Evolutionary conservation across 1,140 invertebrate species (phyloP), one percentile per base, ranked within the genome.

Genomic region (Heterodera schachtii): DNA sequence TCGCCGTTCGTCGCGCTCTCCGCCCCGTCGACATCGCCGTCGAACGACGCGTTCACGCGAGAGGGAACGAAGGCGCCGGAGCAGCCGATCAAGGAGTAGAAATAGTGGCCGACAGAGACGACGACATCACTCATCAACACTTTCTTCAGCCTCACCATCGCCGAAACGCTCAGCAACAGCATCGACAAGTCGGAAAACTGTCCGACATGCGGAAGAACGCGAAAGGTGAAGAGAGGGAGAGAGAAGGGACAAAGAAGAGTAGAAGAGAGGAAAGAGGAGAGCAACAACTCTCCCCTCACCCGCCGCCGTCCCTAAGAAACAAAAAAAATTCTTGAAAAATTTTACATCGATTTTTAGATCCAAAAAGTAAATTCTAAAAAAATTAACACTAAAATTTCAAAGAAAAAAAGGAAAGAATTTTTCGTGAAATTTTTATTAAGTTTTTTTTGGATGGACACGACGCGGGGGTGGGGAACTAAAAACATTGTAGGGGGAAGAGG

Each of bases 1-100:
- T 21, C 66, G 77, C 31, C 44, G 31, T 78, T 69, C n/a, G 21
- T 78, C 76, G 43, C 76, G 76, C 5, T 69, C 60, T 70, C 69
- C 60, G 64, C 52, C 74, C 64, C 31, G 31, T 52, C 44, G 52
- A 11, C 60, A 21, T 6, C 41, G 47, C n/a, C 75, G 70, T 41
- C 11, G 44, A 21, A 78, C 46, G 77, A 75, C 31, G n/a, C 47
- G 75, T 43, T 74, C 73, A n/a, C 46, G 52, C 31, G 57, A 64
- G 19, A 64, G 57, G 43, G 69, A 43, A 46, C 9, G 69, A 19
- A 71, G 69, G 21, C n/a, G 69, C 31, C 31, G 41, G 69, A 71
- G 69, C 31, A 71, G 69, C 44, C 44, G 69, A 4, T 71, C 69
- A 41, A 71, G 44, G 31, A 46, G 44, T 19, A 71, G 21, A 71